Evolutionary conservation across 2,888 invertebrate species (phyloP).

Genomic region (Eledona agricola): DNA sequence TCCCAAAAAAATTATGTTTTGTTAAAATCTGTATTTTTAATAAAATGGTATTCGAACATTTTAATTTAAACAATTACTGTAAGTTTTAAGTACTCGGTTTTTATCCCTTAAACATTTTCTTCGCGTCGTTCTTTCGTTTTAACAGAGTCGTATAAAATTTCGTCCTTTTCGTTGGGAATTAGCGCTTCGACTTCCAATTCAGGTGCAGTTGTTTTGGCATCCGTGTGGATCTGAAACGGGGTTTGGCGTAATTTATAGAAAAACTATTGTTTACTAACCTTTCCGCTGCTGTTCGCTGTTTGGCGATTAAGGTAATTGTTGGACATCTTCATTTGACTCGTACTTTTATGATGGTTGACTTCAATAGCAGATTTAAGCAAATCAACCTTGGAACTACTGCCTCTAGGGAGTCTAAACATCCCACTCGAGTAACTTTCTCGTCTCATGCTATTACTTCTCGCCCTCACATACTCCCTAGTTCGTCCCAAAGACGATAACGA

Average conservation of each 20-base stretch:
- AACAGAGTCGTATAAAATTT: conserved; percentile 48
- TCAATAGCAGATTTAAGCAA: conserved; percentile 75
- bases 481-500: conserved; percentile 76
- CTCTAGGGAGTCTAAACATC: conserved; percentile 61
- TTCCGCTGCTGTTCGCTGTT: conserved; percentile 40
- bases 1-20: conserved; percentile 5
- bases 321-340: conserved; percentile 45
- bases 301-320: conserved; percentile 41
- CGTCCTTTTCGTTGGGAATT: conserved; percentile 51
- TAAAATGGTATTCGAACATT: neutral
- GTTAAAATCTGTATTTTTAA: conserved; percentile 6
- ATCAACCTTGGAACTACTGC: conserved; percentile 71
- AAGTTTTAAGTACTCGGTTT: conserved; percentile 6
- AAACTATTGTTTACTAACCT: conserved; percentile 33
- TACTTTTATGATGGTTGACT: conserved; percentile 65
- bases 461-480: conserved; percentile 55
- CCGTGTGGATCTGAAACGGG: conserved; percentile 35
- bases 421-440: conserved; percentile 69
- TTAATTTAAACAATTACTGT: neutral
- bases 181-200: conserved; percentile 40
- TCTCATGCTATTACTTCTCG: conserved; percentile 62
- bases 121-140: conserved; percentile 7
- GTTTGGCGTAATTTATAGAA: neutral
- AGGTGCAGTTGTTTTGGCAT: conserved; percentile 17
- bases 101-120: conserved; percentile 7